phyloP scores from a whole-genome alignment of 2,888 invertebrate species.

The Diloba caeruleocephala region DNA sequence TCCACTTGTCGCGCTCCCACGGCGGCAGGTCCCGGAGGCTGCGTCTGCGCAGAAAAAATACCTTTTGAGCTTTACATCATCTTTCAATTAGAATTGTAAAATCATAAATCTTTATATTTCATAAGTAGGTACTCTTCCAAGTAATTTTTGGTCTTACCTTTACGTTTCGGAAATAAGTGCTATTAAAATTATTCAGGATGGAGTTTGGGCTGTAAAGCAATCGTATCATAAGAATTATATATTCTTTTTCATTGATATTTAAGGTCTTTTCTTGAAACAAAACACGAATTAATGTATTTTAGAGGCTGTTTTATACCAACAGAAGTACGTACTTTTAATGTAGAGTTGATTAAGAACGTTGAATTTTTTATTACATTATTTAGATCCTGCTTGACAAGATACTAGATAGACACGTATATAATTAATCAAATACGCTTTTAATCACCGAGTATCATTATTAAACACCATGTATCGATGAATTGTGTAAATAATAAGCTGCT shows the following conservation, averaged over 20 bases:
- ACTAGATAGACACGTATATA: conserved; percentile 23
- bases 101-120: conserved; percentile 32
- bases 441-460: conserved; percentile 11
- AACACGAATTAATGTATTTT: too few relatives aligned
- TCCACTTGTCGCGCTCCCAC: conserved; percentile 86
- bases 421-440: conserved; percentile 34
- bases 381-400: conserved; percentile 48
- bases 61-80: conserved; percentile 42
- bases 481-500: conserved; percentile 3
- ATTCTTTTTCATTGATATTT: neutral
- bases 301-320: neutral
- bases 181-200: neutral
- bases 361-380: conserved; percentile 27
- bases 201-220: too few relatives aligned
- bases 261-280: too few relatives aligned
- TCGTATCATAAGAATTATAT: neutral
- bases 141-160: conserved; percentile 10
- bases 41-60: conserved; percentile 60
- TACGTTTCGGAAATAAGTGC: conserved; percentile 2
- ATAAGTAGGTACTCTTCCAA: conserved; percentile 13
- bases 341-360: conserved; percentile 8
- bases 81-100: conserved; percentile 46
- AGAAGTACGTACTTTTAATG: neutral
- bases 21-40: conserved; percentile 77
- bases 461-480: conserved; percentile 15